Percentiles rank a stretch among this genome's conserved stretches.
Evolutionary conservation across 1,140 invertebrate species (phyloP).

Genomic region (Battus philenor): DNA sequence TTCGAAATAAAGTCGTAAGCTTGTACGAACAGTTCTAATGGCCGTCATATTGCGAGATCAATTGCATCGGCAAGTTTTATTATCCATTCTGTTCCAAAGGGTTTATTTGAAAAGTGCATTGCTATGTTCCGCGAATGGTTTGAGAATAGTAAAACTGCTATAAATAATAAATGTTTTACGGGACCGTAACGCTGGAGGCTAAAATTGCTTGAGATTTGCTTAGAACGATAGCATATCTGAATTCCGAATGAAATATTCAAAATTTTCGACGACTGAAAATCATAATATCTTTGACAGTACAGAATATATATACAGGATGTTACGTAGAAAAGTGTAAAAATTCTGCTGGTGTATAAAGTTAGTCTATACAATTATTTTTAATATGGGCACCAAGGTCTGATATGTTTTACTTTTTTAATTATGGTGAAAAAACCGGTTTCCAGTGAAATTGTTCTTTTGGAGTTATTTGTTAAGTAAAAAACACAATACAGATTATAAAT

Average conservation of each 20-base stretch:
- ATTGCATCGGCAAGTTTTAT: slow-evolving; percentile 41
- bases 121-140: slow-evolving; percentile 36
- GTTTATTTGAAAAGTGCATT: slow-evolving; percentile 50
- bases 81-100: slow-evolving; percentile 33
- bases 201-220: slow-evolving; percentile 8
- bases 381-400: too few species aligned
- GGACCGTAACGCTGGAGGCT: slow-evolving; percentile 24
- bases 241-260: not conserved
- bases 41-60: slow-evolving; percentile 23
- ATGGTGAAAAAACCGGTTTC: too few species aligned
- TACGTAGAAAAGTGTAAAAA: too few species aligned
- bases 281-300: too few species aligned
- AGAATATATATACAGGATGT: too few species aligned
- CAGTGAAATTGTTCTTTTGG: too few species aligned
- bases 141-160: slow-evolving; percentile 46
- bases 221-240: slow-evolving; percentile 1
- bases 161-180: slow-evolving; percentile 48
- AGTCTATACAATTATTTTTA: not conserved
- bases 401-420: too few species aligned
- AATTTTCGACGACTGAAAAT: too few species aligned
- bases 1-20: not conserved
- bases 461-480: too few species aligned
- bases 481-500: too few species aligned
- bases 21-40: not conserved
- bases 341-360: not conserved